Evolutionary conservation across 2,797 vertebrate genomes (phyloP), one percentile per base, ranked within the genome.

Genomic region (Oophaga sylvatica): DNA sequence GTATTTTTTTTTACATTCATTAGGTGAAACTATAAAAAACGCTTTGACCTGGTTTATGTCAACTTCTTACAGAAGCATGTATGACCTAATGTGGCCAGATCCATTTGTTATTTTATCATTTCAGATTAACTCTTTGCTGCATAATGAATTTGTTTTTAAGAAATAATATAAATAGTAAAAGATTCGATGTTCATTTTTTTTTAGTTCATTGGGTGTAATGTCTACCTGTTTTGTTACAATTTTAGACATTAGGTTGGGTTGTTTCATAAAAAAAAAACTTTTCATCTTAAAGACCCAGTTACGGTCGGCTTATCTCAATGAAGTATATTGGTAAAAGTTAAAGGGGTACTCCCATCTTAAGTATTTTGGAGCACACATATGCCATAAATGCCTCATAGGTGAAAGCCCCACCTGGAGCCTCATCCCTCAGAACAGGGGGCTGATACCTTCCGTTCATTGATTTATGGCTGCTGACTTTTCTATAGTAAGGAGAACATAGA

Each of bases 21-120:
- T 62, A 84, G 57, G 22, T 84, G 60, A 11, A 41, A 45, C 31
- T 84, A 60, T 63, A 26, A 45, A 63, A 31, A 60, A 84, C 57
- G 26, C 60, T 35, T 29, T 76, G 83, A 76, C 83, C 83, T 84
- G 83, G 29, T 73, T 83, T 75, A 20, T 16, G 31, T 35, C 48
- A 83, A 83, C 53, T 8, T 29, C 67, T 57, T 83, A 71, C 11
- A 59, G 9, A 83, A 35, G 31, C 26, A 83, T 73, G 53, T 35
- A 83, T 73, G 81, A 60, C 68, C 81, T 59, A n/a, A 73, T 73
- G 56, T 60, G 59, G 81, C 68, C 31, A 31, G 81, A 10, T 29
- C 16, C 9, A 53, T 29, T 81, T 68, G 15, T 68, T 65, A 68
- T 19, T 17, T n/a, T 56, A 71, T 35, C 29, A 83, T 71, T 83